These are phyloP conservation scores for Megaleporinus macrocephalus DNA, from an alignment of 2,113 vertebrate species.

Conservation along the genomic window DNA sequence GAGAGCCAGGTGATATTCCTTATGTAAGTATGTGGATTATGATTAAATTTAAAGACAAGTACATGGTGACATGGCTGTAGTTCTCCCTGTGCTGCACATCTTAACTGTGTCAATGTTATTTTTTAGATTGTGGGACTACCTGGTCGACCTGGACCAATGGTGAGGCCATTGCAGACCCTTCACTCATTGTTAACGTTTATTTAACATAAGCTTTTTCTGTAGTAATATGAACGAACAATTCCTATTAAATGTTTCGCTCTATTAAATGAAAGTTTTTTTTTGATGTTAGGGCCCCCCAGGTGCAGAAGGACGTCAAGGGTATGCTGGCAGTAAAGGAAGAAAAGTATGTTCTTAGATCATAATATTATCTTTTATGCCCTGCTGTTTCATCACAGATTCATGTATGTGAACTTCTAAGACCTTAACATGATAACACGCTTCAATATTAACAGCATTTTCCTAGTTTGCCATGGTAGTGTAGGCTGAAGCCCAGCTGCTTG, in stretches of 20 bases:
- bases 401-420: too few species aligned
- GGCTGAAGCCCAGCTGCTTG: too few species aligned
- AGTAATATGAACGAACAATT: background rate
- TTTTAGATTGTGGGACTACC: conserved; percentile 53
- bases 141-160: conserved; percentile 53
- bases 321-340: conserved; percentile 91
- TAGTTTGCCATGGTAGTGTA: too few species aligned
- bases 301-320: conserved; percentile 85
- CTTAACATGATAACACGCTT: too few species aligned
- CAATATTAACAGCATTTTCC: too few species aligned
- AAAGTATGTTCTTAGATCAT: conserved; percentile 71
- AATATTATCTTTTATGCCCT: too few species aligned
- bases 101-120: background rate
- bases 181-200: background rate
- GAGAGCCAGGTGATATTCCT: conserved; percentile 94
- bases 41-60: background rate
- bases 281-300: conserved; percentile 88
- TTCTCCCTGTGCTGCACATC: background rate
- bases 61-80: too few species aligned
- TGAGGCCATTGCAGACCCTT: background rate
- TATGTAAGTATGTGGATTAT: conserved; percentile 81
- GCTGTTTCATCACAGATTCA: background rate
- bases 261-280: background rate
- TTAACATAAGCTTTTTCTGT: background rate
- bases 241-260: background rate